Base-by-base conservation (phyloP, 2,113 vertebrate genomes). In the Tautogolabrus adspersus region DNA sequence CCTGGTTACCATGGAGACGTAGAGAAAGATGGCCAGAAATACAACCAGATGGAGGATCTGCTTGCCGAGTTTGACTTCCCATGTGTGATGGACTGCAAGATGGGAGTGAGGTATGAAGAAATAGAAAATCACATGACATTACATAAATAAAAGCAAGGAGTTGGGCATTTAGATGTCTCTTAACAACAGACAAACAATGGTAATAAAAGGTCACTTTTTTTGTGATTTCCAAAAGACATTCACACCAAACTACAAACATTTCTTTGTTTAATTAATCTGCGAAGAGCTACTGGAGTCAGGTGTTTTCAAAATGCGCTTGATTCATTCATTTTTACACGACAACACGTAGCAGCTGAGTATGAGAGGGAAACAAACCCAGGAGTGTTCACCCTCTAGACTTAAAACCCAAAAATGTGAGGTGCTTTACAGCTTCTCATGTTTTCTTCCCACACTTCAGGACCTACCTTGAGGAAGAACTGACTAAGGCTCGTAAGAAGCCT, bases 41-140 rank as follows among this genome's bases (percentile, higher is more conserved):
- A 99, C 93, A 99, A 99, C 94, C 98, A 99, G 94, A 99, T 99
- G 98, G 98, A 99, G 44, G 98, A 99, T 88, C 94, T 99, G 75
- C 94, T 99, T 89, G 97, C 97, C 1, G 97, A 99, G 61, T 99
- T 99, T 2, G 98, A 99, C 83, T 94, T 90, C 16, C 97, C 98
- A 0, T 98, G 97, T 0, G 97, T 99, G 79, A 99, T 99, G 98
- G 98, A 99, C 93, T 99, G 98, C 89, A 99, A 99, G 89, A 99
- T 99, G 97, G 98, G 98, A 1, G 78, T 98, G 77, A 96, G 97
- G 97, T 98, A 42, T 42, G 81, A 69, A 26, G 0, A 18, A 40
- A 62, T 9, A 52, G 30, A 52, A 52, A 9, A 49, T 49, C 47
- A 18, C 18, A 49, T 19, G 16, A 18, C 18, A 8, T 8, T 15